A percentile compares a stretch with the other conserved stretches of the same genome.
Evolutionary conservation across 2,888 invertebrate genomes (phyloP).

Genomic region (Aphidoletes aphidimyza): DNA sequence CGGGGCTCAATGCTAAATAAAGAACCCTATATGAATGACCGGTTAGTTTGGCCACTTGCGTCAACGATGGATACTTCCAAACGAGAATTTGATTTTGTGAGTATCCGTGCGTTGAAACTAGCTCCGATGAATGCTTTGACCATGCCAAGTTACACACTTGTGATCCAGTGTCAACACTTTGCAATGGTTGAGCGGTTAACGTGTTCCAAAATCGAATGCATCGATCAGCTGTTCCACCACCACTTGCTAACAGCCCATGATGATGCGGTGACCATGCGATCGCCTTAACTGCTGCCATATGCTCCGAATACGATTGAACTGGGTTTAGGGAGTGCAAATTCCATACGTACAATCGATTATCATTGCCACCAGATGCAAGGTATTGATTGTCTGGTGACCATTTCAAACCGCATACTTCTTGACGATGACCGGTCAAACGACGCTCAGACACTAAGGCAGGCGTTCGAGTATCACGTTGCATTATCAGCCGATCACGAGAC

Average conservation of each 20-base stretch:
- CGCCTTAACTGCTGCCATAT: constrained; percentile 97
- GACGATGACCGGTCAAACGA: constrained; percentile 89
- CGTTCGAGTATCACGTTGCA: constrained; percentile 92
- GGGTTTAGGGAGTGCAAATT: constrained; percentile 86
- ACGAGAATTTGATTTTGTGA: constrained; percentile 98
- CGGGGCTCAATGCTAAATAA: constrained; percentile 95
- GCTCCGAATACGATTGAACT: constrained; percentile 95
- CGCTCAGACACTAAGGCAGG: constrained; percentile 81
- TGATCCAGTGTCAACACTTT: constrained; percentile 96
- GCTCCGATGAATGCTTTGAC: constrained; percentile 97
- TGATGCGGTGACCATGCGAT: constrained; percentile 99
- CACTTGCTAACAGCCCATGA: constrained; percentile 94
- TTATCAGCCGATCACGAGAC: constrained; percentile 90
- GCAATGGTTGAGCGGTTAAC: constrained; percentile 96
- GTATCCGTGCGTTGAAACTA: constrained; percentile 98
- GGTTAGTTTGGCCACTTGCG: constrained; percentile 95
- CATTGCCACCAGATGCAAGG: constrained; percentile 98
- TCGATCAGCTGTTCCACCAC: constrained; percentile 99
- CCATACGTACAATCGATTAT: constrained; percentile 72
- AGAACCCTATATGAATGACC: constrained; percentile 96
- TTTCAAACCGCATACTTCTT: constrained; percentile 97
- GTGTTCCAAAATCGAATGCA: constrained; percentile 99
- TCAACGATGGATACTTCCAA: constrained; percentile 98
- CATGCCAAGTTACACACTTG: constrained; percentile 99
- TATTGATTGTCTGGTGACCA: constrained; percentile 99